Evolutionary conservation across 2,113 vertebrate species (phyloP).

Genomic region (Capreolus pygargus): DNA sequence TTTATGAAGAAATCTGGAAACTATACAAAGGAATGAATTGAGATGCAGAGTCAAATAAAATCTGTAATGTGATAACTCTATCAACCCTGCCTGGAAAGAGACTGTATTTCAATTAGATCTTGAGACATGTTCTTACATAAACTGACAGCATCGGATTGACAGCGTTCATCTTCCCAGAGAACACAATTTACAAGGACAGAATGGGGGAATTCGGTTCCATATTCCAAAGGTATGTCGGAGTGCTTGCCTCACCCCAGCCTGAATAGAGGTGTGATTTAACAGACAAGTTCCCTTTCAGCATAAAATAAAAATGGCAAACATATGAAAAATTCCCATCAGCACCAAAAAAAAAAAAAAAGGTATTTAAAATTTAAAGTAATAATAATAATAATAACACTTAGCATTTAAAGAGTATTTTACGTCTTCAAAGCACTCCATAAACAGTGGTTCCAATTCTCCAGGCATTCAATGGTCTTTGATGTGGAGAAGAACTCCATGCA

Average conservation of each 20-base stretch:
- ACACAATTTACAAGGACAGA: conserved; percentile 55
- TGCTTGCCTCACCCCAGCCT: not conserved
- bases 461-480: conserved; percentile 60
- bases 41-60: conserved; percentile 73
- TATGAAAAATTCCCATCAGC: conserved; percentile 46
- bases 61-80: conserved; percentile 77
- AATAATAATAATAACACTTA: conserved; percentile 65
- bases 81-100: conserved; percentile 72
- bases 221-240: not conserved
- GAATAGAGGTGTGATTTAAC: not conserved
- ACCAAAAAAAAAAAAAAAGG: not conserved
- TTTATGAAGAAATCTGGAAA: conserved; percentile 78
- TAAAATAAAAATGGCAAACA: not conserved
- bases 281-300: not conserved
- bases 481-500: not conserved
- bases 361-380: conserved; percentile 69
- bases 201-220: not conserved
- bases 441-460: conserved; percentile 63
- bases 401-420: conserved; percentile 68
- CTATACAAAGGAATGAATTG: conserved; percentile 73
- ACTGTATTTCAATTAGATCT: conserved; percentile 75
- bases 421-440: conserved; percentile 74
- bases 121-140: conserved; percentile 73
- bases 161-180: conserved; percentile 67
- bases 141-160: conserved; percentile 72